Conservation (phyloP, 2,797 vertebrate genomes). For the Chloroceryle inda region DNA sequence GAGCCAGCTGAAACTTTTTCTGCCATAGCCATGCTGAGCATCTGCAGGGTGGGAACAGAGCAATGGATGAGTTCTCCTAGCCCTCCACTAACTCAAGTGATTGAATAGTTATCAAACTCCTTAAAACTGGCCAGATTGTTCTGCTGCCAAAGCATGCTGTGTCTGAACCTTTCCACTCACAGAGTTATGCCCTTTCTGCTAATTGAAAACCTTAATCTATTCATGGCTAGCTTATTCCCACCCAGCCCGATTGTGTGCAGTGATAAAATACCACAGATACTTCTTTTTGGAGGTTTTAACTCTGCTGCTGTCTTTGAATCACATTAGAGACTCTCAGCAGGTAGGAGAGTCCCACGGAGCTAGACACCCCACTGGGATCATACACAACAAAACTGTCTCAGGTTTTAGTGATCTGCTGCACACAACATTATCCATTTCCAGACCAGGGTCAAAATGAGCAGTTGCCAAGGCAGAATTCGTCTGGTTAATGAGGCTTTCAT, state of each 20-base stretch:
- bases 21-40: background rate
- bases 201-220: background rate
- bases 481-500: slow-evolving; percentile 55
- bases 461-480: slow-evolving; percentile 22
- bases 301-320: slow-evolving; percentile 19
- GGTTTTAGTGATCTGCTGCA: background rate
- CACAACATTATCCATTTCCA: background rate
- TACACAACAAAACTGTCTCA: background rate
- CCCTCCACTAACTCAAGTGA: background rate
- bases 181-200: background rate
- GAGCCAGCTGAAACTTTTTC: background rate
- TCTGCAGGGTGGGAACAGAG: background rate
- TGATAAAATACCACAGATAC: background rate
- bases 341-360: background rate
- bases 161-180: background rate
- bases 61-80: background rate
- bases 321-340: slow-evolving; percentile 27
- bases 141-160: background rate
- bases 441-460: slow-evolving; percentile 14
- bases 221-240: background rate
- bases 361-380: background rate
- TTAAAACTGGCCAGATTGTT: background rate
- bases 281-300: slow-evolving; percentile 12
- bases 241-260: background rate
- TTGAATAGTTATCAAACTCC: background rate